Evolutionary conservation across 2,797 vertebrate species (phyloP).

Genomic region (Zenarchopterus dispar): DNA sequence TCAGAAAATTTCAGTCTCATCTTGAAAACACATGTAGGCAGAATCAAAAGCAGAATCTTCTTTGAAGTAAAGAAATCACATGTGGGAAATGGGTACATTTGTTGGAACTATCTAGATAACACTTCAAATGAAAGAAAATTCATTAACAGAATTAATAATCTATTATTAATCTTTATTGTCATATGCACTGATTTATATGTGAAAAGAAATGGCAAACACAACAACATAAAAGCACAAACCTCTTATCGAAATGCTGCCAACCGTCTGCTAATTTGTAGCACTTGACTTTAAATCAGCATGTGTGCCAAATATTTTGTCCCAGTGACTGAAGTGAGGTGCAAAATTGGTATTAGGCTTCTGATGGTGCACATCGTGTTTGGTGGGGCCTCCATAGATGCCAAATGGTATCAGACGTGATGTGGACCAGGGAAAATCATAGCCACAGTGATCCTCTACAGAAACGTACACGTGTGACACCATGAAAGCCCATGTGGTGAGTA

Average conservation of each 20-base stretch:
- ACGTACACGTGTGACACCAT: slow-evolving; percentile 79
- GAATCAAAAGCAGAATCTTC: neutral
- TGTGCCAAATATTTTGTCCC: slow-evolving; percentile 79
- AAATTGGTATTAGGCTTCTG: slow-evolving; percentile 79
- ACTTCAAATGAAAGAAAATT: neutral
- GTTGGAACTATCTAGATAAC: slow-evolving; percentile 7
- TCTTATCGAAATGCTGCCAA: neutral
- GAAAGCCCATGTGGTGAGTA: slow-evolving; percentile 79
- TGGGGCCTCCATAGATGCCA: slow-evolving; percentile 74
- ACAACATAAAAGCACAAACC: neutral
- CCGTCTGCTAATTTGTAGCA: slow-evolving; percentile 13
- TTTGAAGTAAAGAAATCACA: neutral
- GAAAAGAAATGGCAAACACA: neutral
- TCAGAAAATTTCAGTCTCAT: too few relatives aligned
- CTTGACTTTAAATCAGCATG: slow-evolving; percentile 69
- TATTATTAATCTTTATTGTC: neutral
- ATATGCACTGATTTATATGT: neutral
- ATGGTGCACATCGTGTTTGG: slow-evolving; percentile 79
- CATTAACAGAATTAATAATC: too few relatives aligned
- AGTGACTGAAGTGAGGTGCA: slow-evolving; percentile 79
- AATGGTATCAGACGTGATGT: slow-evolving; percentile 74
- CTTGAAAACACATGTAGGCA: too few relatives aligned
- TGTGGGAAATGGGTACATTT: neutral
- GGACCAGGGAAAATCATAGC: slow-evolving; percentile 81
- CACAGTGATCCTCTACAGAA: slow-evolving; percentile 78